A percentile compares a stretch with the other conserved stretches of the same genome.
These are phyloP conservation scores for Drosophila lacicola DNA, from an alignment of 2,888 invertebrate species.

Conservation along the genomic window DNA sequence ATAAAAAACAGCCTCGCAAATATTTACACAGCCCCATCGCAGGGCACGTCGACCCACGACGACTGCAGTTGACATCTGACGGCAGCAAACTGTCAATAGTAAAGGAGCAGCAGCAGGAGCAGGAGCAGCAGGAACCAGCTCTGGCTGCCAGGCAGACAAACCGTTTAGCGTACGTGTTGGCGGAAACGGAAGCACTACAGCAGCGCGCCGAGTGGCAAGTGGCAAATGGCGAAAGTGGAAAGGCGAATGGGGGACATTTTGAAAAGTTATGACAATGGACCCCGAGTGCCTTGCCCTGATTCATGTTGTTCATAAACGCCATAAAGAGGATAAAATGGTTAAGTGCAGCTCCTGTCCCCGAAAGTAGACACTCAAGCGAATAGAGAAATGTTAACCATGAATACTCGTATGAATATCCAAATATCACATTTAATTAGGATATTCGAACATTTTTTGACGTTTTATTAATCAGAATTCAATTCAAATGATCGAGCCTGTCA, in stretches of 20 bases:
- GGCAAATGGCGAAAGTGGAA: constrained; percentile 27
- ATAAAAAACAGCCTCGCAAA: constrained; percentile 58
- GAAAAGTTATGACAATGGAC: constrained; percentile 46
- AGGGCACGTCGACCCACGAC: constrained; percentile 50
- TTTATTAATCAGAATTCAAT: no score
- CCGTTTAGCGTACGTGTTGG: constrained; percentile 72
- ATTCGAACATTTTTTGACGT: no score
- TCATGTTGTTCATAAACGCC: constrained; percentile 30
- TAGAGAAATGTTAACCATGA: constrained; percentile 1
- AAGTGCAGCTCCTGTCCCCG: constrained; percentile 20
- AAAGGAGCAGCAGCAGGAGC: constrained; percentile 7
- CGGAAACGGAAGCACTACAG: constrained; percentile 64
- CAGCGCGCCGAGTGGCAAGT: constrained; percentile 43
- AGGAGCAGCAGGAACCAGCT: constrained; percentile 11
- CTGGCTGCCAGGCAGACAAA: constrained; percentile 54
- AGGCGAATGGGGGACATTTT: constrained; percentile 21
- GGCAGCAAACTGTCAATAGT: constrained; percentile 51
- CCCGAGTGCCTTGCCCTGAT: constrained; percentile 29
- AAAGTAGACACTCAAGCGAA: constrained; percentile 4
- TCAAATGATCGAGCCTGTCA: no score
- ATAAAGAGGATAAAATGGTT: constrained; percentile 24
- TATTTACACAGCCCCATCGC: constrained; percentile 54
- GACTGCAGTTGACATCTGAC: constrained; percentile 79
- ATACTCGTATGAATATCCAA: background rate
- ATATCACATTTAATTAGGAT: no score